Base-by-base conservation (phyloP, 2,113 vertebrate species). In the Ochotona curzoniae region DNA sequence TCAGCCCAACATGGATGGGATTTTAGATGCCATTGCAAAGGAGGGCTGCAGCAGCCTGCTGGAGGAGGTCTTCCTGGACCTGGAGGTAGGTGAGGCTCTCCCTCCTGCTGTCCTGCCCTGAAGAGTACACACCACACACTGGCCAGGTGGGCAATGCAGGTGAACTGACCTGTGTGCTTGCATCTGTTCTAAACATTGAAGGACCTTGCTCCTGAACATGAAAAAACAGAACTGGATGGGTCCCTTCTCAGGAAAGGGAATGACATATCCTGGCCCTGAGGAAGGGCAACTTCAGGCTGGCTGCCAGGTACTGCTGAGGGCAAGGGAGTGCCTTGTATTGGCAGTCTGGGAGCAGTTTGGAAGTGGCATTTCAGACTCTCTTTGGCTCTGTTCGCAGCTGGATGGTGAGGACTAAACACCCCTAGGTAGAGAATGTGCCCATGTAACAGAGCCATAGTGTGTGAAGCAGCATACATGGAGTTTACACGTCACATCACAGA, bases 31-130 rank as follows among this genome's bases (percentile, higher is more conserved):
- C 86, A 99, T 99, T 93, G 99, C 99, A n/a, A 99, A 98, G 95
- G 99, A 99, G 67, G 99, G 99, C 75, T 99, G 99, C 49, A 97
- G 98, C 97, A 99, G 99, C 96, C 97, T 99, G 25, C 95, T 99
- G 87, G 99, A 99, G 89, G 99, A 99, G 97, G 99, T 99, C 95
- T 99, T 99, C 97, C 97, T 99, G 38, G 99, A 99, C 97, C 98
- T 99, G 79, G 99, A 99, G 97, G 99, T 99, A 95, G 96, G 87
- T 49, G 92, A 69, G 57, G 32, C 44, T 12, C 8, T 51, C 47
- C 38, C 17, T 70, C 69, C 38, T 20, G 32, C 51, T 60, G 14
- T 21, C 0, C 30, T 71, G 28, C 47, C 49, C 47, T 64, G 1
- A 3, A 14, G 25, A 13, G 5, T 14, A 4, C 5, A 25, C 15